phyloP scores from a whole-genome alignment of 53 echinoderm and acorn worm genomes.

The Paelopatides confundens region DNA sequence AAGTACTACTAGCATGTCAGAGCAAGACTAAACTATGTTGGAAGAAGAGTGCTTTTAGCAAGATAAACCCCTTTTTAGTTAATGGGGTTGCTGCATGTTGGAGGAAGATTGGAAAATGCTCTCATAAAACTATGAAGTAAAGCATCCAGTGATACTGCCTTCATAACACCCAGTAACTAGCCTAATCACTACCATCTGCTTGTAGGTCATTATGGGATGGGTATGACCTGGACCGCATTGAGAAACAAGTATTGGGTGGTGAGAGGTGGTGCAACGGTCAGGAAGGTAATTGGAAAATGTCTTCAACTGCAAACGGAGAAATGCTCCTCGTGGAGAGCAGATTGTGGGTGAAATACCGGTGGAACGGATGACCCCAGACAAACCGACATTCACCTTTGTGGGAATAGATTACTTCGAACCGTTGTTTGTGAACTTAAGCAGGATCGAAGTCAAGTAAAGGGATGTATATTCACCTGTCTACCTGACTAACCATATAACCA shows the following conservation, averaged over 20 bases:
- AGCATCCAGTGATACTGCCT: slow-evolving; percentile 59
- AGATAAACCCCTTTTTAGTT: slow-evolving; percentile 18
- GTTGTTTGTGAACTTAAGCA: slow-evolving; percentile 29
- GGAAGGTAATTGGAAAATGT: slow-evolving; percentile 55
- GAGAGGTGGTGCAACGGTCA: slow-evolving; percentile 58
- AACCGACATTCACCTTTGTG: slow-evolving; percentile 49
- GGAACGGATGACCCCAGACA: slow-evolving; percentile 43
- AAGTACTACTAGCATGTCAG: not conserved
- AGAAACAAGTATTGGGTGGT: slow-evolving; percentile 54
- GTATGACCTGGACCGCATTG: slow-evolving; percentile 63
- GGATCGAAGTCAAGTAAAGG: slow-evolving; percentile 46
- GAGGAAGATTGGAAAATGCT: slow-evolving; percentile 44
- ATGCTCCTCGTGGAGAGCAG: slow-evolving; percentile 8
- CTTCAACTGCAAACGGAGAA: slow-evolving; percentile 55
- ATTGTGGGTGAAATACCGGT: slow-evolving; percentile 46
- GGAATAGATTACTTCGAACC: slow-evolving; percentile 59
- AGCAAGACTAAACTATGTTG: too few relatives aligned
- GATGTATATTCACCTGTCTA: slow-evolving; percentile 49
- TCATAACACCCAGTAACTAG: slow-evolving; percentile 51
- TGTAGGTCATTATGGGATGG: slow-evolving; percentile 60
- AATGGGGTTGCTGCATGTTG: slow-evolving; percentile 33
- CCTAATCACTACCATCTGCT: slow-evolving; percentile 44
- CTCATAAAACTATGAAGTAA: slow-evolving; percentile 38
- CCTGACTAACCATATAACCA: slow-evolving; percentile 25
- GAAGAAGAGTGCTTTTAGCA: slow-evolving; percentile 2